Evolutionary conservation across 2,797 vertebrate species (phyloP), one percentile per base, ranked within the genome.

Genomic region (Spea hammondii): DNA sequence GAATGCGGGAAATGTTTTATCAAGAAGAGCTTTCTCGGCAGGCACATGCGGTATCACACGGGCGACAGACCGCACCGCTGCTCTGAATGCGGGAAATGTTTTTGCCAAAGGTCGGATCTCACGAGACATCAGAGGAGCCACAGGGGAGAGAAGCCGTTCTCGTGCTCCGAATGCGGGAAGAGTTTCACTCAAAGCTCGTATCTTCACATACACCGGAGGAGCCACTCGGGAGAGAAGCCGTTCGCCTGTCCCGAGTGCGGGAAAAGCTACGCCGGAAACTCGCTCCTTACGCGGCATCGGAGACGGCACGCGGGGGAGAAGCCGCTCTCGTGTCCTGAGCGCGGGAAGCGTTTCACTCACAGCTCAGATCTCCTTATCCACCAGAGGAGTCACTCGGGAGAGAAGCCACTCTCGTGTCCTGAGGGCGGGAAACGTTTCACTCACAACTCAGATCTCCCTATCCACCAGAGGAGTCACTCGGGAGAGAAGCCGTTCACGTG

Each of bases 401-500:
- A 70, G 53, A 70, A 70, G 69, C 69, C 69, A 5, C 54, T 70
- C 69, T 70, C 70, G 14, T 72, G 71, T 14, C 12, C 48, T n/a
- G 71, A 73, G 4, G 62, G 71, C 62, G 71, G 71, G 46, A 73
- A 73, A 62, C 14, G 54, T 10, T 73, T 73, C 32, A 48, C n/a
- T 8, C 54, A 73, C 44, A 73, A 8, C 4, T 60, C 71, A 4
- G 8, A 60, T 49, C 71, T 73, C 49, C 54, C 60, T 7, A 13
- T 45, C 4, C 71, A 73, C 47, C 54, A 73, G 32, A 62, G 71
- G 17, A 57, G 13, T 45, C 71, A 73, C 71, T 60, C 54, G 5
- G 54, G 32, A 13, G 70, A 72, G 53, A 89, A 87, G 76, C 85
- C 86, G 5, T 87, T 77, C 73, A 84, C 81, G 65, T 89, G 88